These are phyloP conservation scores for Acanthoscelides obtectus DNA, from an alignment of 2,888 invertebrate genomes.

Conservation along the genomic window DNA sequence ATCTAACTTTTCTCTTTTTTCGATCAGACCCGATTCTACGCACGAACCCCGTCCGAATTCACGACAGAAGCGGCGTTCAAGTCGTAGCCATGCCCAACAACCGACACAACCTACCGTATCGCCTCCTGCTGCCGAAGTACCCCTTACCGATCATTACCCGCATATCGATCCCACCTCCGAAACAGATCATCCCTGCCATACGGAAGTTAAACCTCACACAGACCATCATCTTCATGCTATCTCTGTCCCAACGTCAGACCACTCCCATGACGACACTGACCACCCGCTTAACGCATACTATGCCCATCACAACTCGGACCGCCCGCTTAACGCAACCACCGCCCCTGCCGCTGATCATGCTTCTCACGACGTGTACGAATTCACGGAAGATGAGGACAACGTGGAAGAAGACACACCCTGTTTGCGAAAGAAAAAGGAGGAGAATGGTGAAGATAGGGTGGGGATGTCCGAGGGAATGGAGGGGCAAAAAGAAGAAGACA, in stretches of 20 bases:
- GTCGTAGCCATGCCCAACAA: not conserved
- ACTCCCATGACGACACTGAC: not conserved
- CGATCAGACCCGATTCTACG: not conserved
- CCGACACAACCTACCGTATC: not conserved
- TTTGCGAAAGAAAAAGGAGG: not conserved
- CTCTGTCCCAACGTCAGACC: not conserved
- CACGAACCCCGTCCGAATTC: not conserved
- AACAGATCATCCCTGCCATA: not conserved
- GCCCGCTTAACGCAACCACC: not conserved
- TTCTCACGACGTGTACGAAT: conserved; percentile 47
- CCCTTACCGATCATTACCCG: not conserved
- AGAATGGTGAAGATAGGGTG: conserved; percentile 21
- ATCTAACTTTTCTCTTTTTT: too few species aligned
- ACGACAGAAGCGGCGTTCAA: conserved; percentile 10
- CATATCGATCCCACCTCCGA: not conserved
- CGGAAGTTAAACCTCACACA: not conserved
- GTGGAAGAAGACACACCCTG: not conserved
- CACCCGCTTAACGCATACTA: not conserved
- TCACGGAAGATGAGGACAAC: conserved; percentile 17
- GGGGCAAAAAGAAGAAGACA: conserved; percentile 35
- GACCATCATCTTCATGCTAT: not conserved
- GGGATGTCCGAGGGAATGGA: conserved; percentile 23
- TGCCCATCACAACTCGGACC: not conserved
- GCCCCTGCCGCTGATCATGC: not conserved
- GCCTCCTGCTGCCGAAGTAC: not conserved